These are phyloP conservation scores for Odontamblyopus rebecca DNA, from an alignment of 2,797 vertebrate genomes.

Conservation along the genomic window DNA sequence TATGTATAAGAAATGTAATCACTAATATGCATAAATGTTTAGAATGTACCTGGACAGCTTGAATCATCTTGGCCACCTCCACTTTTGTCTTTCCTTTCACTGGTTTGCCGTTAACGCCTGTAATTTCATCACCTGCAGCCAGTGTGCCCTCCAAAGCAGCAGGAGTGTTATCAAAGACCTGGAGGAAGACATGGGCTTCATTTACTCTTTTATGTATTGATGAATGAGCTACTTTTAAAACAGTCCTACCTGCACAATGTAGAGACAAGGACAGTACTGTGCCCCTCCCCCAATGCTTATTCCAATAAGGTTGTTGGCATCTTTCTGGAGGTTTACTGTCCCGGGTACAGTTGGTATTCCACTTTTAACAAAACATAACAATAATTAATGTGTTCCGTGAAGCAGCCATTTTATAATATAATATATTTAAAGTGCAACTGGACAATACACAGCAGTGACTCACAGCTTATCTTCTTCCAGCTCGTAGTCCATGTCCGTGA, in stretches of 20 bases:
- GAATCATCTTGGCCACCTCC: slow-evolving; percentile 99
- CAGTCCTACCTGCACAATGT: slow-evolving; percentile 91
- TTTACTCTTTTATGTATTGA: slow-evolving; percentile 13
- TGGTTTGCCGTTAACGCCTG: slow-evolving; percentile 91
- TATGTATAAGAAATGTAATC: background rate
- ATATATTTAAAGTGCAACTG: too few relatives aligned
- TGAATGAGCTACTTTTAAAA: background rate
- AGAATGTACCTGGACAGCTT: slow-evolving; percentile 88
- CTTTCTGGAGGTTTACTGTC: slow-evolving; percentile 91
- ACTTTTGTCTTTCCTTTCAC: slow-evolving; percentile 98
- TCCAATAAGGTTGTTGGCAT: slow-evolving; percentile 93
- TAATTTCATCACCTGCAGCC: slow-evolving; percentile 97
- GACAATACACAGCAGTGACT: slow-evolving; percentile 60
- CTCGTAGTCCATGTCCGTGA: slow-evolving; percentile 96
- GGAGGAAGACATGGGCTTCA: background rate
- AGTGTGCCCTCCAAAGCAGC: slow-evolving; percentile 90
- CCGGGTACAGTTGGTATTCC: slow-evolving; percentile 97
- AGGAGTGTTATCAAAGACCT: slow-evolving; percentile 98
- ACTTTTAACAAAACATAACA: slow-evolving; percentile 59
- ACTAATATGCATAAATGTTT: background rate
- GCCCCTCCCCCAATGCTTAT: slow-evolving; percentile 98
- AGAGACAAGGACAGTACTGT: slow-evolving; percentile 96
- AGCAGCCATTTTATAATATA: background rate
- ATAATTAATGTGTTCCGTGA: background rate
- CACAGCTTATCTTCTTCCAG: slow-evolving; percentile 97